Conservation (phyloP, 2,113 vertebrate species). For the Terrapene triunguis region DNA sequence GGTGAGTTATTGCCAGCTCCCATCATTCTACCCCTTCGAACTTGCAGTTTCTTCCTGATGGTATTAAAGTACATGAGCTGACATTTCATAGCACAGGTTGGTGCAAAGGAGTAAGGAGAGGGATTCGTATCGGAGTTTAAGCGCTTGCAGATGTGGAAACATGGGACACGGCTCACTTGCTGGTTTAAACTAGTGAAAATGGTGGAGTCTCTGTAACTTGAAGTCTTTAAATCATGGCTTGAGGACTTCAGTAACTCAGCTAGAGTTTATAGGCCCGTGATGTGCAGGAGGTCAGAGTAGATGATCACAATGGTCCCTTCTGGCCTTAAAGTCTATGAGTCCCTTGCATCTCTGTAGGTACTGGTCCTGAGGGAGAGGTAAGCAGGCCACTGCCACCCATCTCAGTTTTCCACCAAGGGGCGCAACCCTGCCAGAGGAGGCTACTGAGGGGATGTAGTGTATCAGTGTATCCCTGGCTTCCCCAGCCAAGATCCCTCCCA, state of each 20-base stretch:
- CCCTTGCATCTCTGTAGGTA: background rate
- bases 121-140: background rate
- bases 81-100: background rate
- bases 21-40: background rate
- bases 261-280: too few species aligned
- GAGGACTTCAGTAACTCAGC: too few species aligned
- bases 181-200: too few species aligned
- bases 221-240: too few species aligned
- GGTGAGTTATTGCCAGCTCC: background rate
- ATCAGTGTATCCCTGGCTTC: background rate
- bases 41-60: background rate
- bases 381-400: background rate
- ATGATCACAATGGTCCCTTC: too few species aligned
- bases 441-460: background rate
- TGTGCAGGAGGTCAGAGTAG: too few species aligned
- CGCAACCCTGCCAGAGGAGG: background rate
- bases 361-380: background rate
- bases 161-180: too few species aligned
- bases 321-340: too few species aligned
- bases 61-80: background rate
- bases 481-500: background rate
- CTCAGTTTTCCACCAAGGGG: background rate
- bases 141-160: background rate
- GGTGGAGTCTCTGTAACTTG: too few species aligned
- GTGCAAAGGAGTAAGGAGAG: background rate